phyloP scores from a whole-genome alignment of 2,113 vertebrate species.

The Sinosuthora webbiana region DNA sequence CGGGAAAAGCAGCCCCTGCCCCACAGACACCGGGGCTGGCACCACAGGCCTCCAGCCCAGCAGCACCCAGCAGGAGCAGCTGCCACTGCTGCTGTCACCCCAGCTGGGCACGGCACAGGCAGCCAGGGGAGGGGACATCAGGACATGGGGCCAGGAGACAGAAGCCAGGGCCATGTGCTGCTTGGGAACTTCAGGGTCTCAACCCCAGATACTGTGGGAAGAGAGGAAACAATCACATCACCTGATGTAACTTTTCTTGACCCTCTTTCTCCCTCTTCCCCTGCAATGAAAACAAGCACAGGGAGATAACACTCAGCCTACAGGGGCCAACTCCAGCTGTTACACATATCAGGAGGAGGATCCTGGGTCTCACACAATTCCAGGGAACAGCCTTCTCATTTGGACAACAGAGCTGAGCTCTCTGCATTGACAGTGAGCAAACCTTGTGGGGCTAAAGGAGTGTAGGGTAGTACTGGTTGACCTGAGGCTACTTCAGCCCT shows the following conservation, averaged over 20 bases:
- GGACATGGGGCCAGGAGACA: background rate
- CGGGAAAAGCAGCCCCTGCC: too few relatives aligned
- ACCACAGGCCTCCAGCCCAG: too few relatives aligned
- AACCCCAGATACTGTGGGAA: fast-evolving
- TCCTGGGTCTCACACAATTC: background rate
- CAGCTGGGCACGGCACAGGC: too few relatives aligned
- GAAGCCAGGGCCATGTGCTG: fast-evolving
- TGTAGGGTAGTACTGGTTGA: fast-evolving
- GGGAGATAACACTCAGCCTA: background rate
- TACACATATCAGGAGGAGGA: background rate
- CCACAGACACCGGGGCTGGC: too few relatives aligned
- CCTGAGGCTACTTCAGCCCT: background rate
- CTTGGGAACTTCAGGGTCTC: background rate
- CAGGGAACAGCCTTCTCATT: background rate
- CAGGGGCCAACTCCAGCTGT: background rate
- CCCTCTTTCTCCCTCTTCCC: background rate
- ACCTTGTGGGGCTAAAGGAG: background rate
- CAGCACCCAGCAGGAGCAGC: too few relatives aligned
- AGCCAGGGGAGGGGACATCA: background rate
- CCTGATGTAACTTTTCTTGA: fast-evolving
- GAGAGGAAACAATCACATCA: background rate
- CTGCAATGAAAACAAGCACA: background rate
- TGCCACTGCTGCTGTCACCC: too few relatives aligned
- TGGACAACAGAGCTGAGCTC: background rate
- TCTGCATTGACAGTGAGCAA: background rate